phyloP scores from a whole-genome alignment of 2,113 vertebrate genomes.

The Chionis minor region DNA sequence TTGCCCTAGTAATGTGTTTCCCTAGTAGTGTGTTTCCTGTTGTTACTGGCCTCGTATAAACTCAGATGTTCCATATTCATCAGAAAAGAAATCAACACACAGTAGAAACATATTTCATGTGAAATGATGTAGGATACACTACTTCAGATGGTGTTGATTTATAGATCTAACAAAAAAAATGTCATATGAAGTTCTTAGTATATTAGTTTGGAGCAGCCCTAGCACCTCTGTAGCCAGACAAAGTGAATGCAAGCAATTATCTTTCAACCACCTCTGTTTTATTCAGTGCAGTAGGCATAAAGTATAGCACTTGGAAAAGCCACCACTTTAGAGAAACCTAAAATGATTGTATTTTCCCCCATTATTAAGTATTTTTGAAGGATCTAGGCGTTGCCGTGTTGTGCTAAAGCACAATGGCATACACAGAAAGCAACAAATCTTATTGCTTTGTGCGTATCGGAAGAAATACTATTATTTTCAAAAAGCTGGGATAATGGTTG shows the following conservation, averaged over 20 bases:
- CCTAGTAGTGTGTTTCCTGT: not conserved
- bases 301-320: not conserved
- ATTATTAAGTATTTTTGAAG: not conserved
- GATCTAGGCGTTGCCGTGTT: not conserved
- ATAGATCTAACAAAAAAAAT: not conserved
- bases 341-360: not conserved
- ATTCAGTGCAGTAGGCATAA: not conserved
- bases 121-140: not conserved
- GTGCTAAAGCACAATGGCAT: not conserved
- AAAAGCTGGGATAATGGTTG: not conserved
- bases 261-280: not conserved
- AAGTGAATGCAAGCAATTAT: not conserved
- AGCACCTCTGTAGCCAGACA: not conserved
- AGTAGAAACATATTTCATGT: not conserved
- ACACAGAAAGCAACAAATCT: not conserved
- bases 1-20: not conserved
- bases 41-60: not conserved
- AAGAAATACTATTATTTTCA: not conserved
- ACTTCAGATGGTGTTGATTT: slow-evolving; percentile 5
- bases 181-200: not conserved
- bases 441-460: not conserved
- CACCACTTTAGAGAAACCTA: not conserved
- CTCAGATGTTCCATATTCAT: not conserved
- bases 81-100: not conserved
- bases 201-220: not conserved